Evolutionary conservation across 2,888 invertebrate species (phyloP), one percentile per base, ranked within the genome.

Genomic region (Drosophila birchii): DNA sequence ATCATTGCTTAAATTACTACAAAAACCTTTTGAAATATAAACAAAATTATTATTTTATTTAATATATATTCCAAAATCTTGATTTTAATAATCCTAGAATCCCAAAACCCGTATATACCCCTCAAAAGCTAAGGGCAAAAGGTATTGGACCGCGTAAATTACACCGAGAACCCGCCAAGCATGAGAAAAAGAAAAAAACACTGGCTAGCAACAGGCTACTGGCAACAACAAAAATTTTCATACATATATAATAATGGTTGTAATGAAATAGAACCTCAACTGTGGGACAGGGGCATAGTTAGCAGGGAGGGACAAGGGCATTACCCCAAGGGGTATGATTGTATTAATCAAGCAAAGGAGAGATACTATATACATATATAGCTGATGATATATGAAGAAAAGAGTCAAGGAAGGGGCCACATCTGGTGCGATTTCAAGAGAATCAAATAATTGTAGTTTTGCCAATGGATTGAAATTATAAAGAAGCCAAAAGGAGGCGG

Each of bases 121-220:
- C 26, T 47, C 0, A 4, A 1, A 41, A 53, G 36, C 32, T 36
- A 20, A 60, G 58, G 63, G 44, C 57, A 51, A 39, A 39, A 58
- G 53, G 58, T 68, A 73, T 76, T 55, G 66, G 57, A 76, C 61
- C 59, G 78, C 74, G 72, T 75, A 61, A 83, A 78, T 83, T 81
- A 75, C 60, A 45, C 53, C 44, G 57, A 60, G 53, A 63, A 32
- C 12, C 29, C 16, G 34, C 38, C 47, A 45, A 47, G 53, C 18
- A 38, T 29, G 20, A 58, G 53, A 60, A n/a, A 16, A 45, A 9
- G 18, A 34, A 29, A 34, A 41, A 36, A 12, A 49, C 38, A 18
- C 26, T 44, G 72, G 82, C 57, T 80, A 70, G 86, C 80, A 82
- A 82, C 80, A 85, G 77, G 79, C 70, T 11, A 39, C 45, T 41